Conservation (phyloP, 1,140 invertebrate species). For the Caerostris darwini region DNA sequence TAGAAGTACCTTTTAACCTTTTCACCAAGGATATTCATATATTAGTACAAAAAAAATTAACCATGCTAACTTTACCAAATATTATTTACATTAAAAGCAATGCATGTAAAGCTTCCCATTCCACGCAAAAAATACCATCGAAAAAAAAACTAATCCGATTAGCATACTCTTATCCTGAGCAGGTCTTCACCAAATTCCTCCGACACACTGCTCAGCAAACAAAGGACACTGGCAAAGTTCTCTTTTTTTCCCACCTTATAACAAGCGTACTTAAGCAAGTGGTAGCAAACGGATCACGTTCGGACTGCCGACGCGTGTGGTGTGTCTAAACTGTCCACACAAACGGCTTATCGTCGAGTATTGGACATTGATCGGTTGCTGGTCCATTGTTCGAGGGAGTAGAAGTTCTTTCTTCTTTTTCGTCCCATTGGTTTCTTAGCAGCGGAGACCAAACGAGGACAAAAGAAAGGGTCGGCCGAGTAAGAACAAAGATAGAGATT, state of each 20-base stretch:
- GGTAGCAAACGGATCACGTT: constrained; percentile 36
- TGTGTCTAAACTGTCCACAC: constrained; percentile 65
- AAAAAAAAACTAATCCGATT: too few relatives aligned
- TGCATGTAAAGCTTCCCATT: too few relatives aligned
- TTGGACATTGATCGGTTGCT: constrained; percentile 57
- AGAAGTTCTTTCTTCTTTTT: not conserved
- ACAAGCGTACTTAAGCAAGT: not conserved
- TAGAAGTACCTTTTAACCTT: too few relatives aligned
- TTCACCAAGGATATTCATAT: too few relatives aligned
- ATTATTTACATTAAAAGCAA: too few relatives aligned
- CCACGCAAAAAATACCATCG: too few relatives aligned
- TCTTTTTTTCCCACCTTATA: not conserved
- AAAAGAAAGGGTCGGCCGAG: not conserved
- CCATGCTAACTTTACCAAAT: too few relatives aligned
- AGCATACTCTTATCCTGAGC: too few relatives aligned
- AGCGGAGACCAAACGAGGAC: not conserved
- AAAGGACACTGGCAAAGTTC: too few relatives aligned
- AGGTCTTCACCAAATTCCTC: too few relatives aligned
- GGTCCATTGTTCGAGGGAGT: constrained; percentile 26
- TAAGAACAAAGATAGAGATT: constrained; percentile 45
- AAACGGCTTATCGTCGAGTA: constrained; percentile 34
- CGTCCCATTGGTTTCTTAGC: not conserved
- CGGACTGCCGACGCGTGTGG: constrained; percentile 1
- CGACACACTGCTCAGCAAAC: too few relatives aligned
- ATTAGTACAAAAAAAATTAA: too few relatives aligned